Conservation (phyloP, 2,113 vertebrate species). For the Ursus arctos region DNA sequence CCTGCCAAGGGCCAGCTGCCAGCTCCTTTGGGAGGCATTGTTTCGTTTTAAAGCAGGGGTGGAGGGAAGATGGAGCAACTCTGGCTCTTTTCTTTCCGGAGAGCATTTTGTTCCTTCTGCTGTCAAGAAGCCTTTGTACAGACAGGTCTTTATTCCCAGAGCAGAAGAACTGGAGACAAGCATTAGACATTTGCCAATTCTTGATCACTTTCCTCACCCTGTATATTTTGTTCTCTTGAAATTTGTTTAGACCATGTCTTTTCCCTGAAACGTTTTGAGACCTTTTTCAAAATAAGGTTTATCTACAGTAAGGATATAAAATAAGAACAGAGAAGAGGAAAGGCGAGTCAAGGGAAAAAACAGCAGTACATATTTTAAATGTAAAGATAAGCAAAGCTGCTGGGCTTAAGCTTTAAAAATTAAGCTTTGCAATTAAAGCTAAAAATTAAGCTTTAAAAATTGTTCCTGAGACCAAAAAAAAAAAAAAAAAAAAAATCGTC, state of each 20-base stretch:
- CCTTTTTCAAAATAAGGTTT: constrained; percentile 59
- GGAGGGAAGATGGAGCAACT: constrained; percentile 53
- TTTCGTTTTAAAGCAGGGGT: constrained; percentile 51
- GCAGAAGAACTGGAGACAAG: constrained; percentile 70
- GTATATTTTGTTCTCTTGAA: constrained; percentile 70
- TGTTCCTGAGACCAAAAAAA: background rate
- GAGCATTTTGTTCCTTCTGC: constrained; percentile 76
- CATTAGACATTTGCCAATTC: constrained; percentile 73
- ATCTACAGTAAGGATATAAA: constrained; percentile 57
- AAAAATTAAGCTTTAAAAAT: constrained; percentile 41
- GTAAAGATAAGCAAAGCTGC: constrained; percentile 25
- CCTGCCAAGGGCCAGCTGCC: constrained; percentile 81
- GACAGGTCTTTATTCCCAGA: constrained; percentile 81
- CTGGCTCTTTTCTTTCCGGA: constrained; percentile 60
- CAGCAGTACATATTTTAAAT: constrained; percentile 22
- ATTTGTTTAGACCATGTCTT: constrained; percentile 74
- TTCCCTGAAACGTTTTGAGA: constrained; percentile 60
- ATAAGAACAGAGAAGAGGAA: constrained; percentile 39
- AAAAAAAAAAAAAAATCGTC: background rate
- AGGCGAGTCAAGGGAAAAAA: background rate
- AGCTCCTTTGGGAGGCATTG: constrained; percentile 74
- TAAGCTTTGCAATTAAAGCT: background rate
- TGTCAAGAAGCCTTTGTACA: constrained; percentile 79
- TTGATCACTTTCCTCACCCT: constrained; percentile 59
- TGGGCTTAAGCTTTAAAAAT: background rate